Base-by-base conservation (phyloP, 2,888 invertebrate species). In the Lycocerus yunnanus region DNA sequence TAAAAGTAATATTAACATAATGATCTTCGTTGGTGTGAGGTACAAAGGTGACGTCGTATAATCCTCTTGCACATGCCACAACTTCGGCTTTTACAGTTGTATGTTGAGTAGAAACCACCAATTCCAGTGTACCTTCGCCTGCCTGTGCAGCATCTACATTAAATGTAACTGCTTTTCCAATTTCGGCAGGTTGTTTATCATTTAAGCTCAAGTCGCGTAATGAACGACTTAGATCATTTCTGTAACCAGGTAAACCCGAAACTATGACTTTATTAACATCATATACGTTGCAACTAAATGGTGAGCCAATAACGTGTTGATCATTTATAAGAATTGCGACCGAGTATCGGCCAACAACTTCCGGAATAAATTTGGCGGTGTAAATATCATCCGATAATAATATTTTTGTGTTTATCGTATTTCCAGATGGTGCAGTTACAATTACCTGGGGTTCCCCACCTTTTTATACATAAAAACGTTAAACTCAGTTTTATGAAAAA, bases 141-240 rank as follows among this genome's bases (percentile, higher is more conserved):
- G 98, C 97, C 82, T 96, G 95, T 0, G 96, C 96, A 1, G 97
- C 97, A 87, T 98, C 97, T 43, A 98, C 97, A 80, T 95, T 95
- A 85, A 97, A 97, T 0, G 96, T 97, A 0, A 96, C 94, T 0
- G 96, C 95, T 82, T 95, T 93, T 4, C 95, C 95, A 10, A 96
- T 90, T 85, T 93, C 92, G 83, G 90, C 78, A 85, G 90, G 43
- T 84, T 86, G 81, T 15, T 78, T 83, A 73, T 79, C 90, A 87
- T 69, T 88, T 85, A 77, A 82, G 86, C 3, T 88, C 74, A 87
- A 76, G 70, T 87, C 86, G n/a, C 81, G 81, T 67, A 86, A 76
- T 4, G 82, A 80, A 70, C 82, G 80, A 10, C 78, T 83, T 6
- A 87, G 77, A 66, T 85, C 84, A 67, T 79, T 82, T 78, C 85